A percentile compares a stretch with the other conserved stretches of the same genome.
Evolutionary conservation across 2,888 invertebrate genomes (phyloP).

Genomic region (Sacculina carcini): DNA sequence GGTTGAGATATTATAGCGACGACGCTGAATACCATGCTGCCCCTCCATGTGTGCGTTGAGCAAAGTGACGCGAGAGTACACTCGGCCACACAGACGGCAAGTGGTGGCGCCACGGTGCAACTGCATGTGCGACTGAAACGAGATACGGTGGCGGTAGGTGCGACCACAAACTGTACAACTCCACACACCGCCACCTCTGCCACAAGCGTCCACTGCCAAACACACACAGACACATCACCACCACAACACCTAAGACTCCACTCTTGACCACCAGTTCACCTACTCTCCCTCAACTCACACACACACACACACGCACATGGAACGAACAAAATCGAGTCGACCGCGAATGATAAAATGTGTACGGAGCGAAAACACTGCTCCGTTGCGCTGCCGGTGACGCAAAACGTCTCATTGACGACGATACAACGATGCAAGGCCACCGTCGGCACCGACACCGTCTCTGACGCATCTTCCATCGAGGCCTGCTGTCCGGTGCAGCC

Average conservation of each 20-base stretch:
- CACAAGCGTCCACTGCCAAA: background rate
- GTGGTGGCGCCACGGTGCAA: conserved; percentile 1
- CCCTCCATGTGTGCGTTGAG: background rate
- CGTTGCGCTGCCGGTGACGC: background rate
- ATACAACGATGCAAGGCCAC: background rate
- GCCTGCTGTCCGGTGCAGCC: conserved; percentile 9
- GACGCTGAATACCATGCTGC: background rate
- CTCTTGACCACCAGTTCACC: too few relatives aligned
- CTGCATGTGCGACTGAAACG: background rate
- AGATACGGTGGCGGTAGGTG: background rate
- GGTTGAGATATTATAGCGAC: background rate
- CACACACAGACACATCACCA: background rate
- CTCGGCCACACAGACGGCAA: background rate
- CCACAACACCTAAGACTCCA: too few relatives aligned
- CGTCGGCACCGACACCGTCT: background rate
- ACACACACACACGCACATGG: background rate
- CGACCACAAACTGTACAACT: background rate
- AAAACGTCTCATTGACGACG: background rate
- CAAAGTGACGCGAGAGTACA: background rate
- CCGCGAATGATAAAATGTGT: too few relatives aligned
- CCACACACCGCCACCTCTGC: background rate
- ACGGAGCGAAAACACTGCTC: too few relatives aligned
- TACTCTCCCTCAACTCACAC: background rate
- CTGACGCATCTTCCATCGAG: too few relatives aligned
- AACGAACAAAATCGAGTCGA: too few relatives aligned